Evolutionary conservation across 2,888 invertebrate genomes (phyloP).

Genomic region (Molorchus minor): DNA sequence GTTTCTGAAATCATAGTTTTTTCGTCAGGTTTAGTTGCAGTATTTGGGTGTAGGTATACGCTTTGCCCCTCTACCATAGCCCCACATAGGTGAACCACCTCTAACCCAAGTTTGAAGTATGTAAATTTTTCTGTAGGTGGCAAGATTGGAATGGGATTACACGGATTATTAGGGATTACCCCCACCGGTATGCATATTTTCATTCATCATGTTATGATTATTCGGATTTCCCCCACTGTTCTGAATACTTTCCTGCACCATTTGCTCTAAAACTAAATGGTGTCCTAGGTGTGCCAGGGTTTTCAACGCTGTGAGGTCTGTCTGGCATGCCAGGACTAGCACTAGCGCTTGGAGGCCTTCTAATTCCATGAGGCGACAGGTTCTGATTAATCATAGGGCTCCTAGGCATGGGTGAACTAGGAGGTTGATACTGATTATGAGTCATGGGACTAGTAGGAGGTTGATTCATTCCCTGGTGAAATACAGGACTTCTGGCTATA

Average conservation of each 20-base stretch:
- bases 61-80: conserved; percentile 61
- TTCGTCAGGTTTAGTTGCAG: conserved; percentile 31
- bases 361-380: conserved; percentile 66
- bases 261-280: conserved; percentile 54
- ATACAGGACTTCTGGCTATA: conserved; percentile 68
- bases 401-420: conserved; percentile 61
- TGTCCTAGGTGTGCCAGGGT: conserved; percentile 66
- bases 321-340: conserved; percentile 68
- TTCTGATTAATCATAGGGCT: conserved; percentile 59
- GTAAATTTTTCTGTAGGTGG: conserved; percentile 68
- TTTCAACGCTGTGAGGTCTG: conserved; percentile 69
- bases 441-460: conserved; percentile 66
- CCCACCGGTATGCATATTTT: conserved; percentile 57
- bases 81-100: conserved; percentile 76
- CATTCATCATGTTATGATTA: conserved; percentile 60
- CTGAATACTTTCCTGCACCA: conserved; percentile 40
- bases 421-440: conserved; percentile 64
- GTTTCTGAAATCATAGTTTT: conserved; percentile 31
- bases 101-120: conserved; percentile 71
- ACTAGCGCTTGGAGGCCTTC: conserved; percentile 66
- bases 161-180: conserved; percentile 67
- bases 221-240: conserved; percentile 65
- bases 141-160: conserved; percentile 68
- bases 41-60: conserved; percentile 55
- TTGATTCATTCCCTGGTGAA: conserved; percentile 60